These are phyloP conservation scores for Vombatus ursinus DNA, from an alignment of 2,113 vertebrate species.

Conservation along the genomic window DNA sequence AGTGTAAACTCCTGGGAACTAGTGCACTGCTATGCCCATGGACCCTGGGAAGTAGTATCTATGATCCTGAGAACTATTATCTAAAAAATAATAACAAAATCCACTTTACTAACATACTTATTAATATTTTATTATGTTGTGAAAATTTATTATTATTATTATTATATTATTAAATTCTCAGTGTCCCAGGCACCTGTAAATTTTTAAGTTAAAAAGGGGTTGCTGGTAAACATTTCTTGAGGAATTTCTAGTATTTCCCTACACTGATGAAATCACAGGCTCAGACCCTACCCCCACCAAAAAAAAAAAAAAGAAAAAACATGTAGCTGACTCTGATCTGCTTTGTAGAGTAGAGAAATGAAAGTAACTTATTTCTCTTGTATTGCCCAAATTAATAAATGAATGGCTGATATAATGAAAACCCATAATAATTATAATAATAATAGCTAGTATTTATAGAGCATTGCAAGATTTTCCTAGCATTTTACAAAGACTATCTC, in stretches of 20 bases:
- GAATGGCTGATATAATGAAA: neutral
- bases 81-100: no score
- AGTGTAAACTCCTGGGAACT: no score
- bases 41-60: no score
- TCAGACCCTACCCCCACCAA: neutral
- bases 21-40: no score
- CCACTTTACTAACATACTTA: neutral
- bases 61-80: no score
- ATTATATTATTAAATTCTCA: neutral
- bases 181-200: neutral
- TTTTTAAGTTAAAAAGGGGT: neutral
- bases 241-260: neutral
- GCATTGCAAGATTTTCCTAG: neutral
- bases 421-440: neutral
- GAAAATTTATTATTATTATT: no score
- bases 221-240: neutral
- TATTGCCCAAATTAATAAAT: neutral
- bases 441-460: neutral
- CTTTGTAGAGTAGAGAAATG: neutral
- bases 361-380: neutral
- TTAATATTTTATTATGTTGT: neutral
- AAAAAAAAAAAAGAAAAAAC: neutral
- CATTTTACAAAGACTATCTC: neutral
- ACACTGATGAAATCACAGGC: neutral
- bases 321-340: neutral